A percentile compares a stretch with the other conserved stretches of the same genome.
These are phyloP conservation scores for Nomada ruficornis DNA, from an alignment of 2,888 invertebrate species.

Conservation along the genomic window DNA sequence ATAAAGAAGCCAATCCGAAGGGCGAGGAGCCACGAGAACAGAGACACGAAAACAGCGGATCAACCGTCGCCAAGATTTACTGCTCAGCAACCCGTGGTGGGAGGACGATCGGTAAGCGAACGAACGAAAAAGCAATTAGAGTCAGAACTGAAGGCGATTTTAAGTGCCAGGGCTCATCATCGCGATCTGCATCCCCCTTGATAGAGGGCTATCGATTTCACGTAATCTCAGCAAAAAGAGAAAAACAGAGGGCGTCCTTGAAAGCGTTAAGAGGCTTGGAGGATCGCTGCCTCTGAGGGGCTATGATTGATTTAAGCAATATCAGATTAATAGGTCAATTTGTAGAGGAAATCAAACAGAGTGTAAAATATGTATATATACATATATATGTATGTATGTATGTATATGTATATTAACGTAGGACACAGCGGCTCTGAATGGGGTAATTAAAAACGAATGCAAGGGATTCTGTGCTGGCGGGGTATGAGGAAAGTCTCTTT, in stretches of 20 bases:
- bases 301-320: slow-evolving; percentile 83
- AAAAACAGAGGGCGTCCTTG: slow-evolving; percentile 59
- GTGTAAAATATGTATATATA: slow-evolving; percentile 63
- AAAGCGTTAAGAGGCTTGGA: slow-evolving; percentile 67
- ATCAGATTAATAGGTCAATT: slow-evolving; percentile 84
- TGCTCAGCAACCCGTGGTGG: slow-evolving; percentile 81
- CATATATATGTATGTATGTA: neutral
- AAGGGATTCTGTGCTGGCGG: slow-evolving; percentile 24
- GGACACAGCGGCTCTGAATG: slow-evolving; percentile 47
- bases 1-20: slow-evolving; percentile 80
- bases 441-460: slow-evolving; percentile 36
- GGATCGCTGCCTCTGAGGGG: slow-evolving; percentile 83
- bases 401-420: slow-evolving; percentile 23
- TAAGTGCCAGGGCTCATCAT: slow-evolving; percentile 83
- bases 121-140: slow-evolving; percentile 82
- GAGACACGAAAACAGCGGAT: slow-evolving; percentile 75
- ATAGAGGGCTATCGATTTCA: slow-evolving; percentile 67
- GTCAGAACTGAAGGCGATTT: slow-evolving; percentile 82
- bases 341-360: slow-evolving; percentile 78
- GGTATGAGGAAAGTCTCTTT: slow-evolving; percentile 52
- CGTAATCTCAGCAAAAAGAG: neutral
- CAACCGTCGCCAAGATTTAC: slow-evolving; percentile 78
- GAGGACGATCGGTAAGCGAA: slow-evolving; percentile 82
- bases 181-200: slow-evolving; percentile 83
- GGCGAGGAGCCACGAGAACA: slow-evolving; percentile 82